Base-by-base conservation (phyloP, 2,888 invertebrate species). In the Diachrysia chrysitis region DNA sequence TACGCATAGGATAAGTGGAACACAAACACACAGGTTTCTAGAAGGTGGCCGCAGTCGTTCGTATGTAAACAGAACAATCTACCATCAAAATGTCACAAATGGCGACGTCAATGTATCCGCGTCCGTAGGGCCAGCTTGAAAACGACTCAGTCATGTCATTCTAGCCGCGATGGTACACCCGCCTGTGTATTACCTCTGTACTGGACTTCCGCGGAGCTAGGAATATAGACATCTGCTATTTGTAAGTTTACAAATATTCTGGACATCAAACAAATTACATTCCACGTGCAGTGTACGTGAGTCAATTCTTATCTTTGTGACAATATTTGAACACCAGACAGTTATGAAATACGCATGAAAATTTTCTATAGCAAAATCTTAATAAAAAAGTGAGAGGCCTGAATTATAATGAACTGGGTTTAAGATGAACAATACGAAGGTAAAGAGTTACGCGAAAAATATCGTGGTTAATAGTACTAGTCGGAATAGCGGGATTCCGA, bases 31-130 rank as follows among this genome's bases (percentile, higher is more conserved):
- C 83, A 85, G 81, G 87, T 87, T 86, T 83, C 84, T 83, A 86
- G 85, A 81, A 86, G 85, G 83, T 76, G 73, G 81, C 67, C 78
- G 78, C 80, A 82, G 83, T 82, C 84, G 76, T 83, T 79, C 80
- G 83, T 87, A 88, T 88, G 91, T 92, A 90, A 91, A 90, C 89
- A 88, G 88, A 88, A 87, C 89, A 92, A 94, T 93, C 93, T 93
- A 83, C 86, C 90, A 93, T 94, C 93, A 91, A 87, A 81, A 91
- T 87, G 90, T 90, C 90, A 89, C 87, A 89, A 90, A 91, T 87
- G 89, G 91, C 89, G 84, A 87, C 86, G 89, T 90, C 87, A 85
- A 86, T 83, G 85, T 90, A 74, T 73, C 85, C 83, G 81, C 83
- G 86, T 84, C 84, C 87, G 84, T 84, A 88, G 86, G 85, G 87